Conservation (phyloP, 2,113 vertebrate species). For the Bubo blakistoni region DNA sequence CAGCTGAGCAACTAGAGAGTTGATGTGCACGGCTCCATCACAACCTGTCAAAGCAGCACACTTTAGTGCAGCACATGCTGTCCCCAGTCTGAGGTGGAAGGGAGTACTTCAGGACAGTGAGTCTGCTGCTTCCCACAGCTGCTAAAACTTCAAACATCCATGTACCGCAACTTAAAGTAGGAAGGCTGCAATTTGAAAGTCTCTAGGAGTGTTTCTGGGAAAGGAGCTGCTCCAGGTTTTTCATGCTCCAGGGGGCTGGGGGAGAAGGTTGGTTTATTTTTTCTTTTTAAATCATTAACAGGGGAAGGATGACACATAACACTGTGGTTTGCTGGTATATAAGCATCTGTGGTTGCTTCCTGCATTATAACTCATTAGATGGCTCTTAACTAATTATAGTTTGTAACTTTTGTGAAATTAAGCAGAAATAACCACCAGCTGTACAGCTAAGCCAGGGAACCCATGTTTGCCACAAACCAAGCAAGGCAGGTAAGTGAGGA, state of each 20-base stretch:
- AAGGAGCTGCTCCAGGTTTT: not conserved
- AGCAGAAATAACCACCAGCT: not conserved
- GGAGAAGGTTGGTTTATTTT: not conserved
- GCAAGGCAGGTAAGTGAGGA: not conserved
- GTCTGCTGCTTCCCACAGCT: not conserved
- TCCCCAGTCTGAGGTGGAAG: not conserved
- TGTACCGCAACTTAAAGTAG: rapidly evolving
- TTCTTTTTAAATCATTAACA: not conserved
- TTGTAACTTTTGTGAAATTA: not conserved
- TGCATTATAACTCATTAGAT: not conserved
- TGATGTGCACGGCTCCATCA: rapidly evolving
- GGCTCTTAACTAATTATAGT: not conserved
- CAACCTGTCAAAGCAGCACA: not conserved
- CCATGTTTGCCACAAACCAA: rapidly evolving
- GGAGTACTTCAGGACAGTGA: not conserved
- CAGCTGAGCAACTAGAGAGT: not conserved
- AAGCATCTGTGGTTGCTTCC: not conserved
- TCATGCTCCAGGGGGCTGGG: not conserved
- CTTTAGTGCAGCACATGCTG: not conserved
- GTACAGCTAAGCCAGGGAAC: not conserved
- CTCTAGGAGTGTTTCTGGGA: not conserved
- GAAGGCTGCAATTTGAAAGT: not conserved
- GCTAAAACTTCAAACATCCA: not conserved
- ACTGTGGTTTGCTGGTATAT: not conserved
- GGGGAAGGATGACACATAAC: not conserved